phyloP scores from a whole-genome alignment of 2,888 invertebrate genomes.

The Taphrorychus bicolor region DNA sequence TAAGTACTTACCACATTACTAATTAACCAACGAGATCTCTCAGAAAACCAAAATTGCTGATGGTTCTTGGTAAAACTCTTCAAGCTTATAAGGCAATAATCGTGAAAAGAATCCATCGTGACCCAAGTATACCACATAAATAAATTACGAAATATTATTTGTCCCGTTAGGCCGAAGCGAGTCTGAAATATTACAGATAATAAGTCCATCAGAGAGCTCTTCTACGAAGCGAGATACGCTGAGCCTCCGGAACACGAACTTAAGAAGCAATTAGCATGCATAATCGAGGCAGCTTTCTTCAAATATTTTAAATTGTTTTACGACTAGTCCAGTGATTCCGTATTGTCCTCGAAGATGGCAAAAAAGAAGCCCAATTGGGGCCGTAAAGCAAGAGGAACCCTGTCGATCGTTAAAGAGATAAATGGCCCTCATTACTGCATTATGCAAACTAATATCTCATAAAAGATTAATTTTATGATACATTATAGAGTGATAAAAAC shows the following conservation, averaged over 20 bases:
- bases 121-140: constrained; percentile 10
- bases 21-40: too few relatives aligned
- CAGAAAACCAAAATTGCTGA: too few relatives aligned
- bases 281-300: background rate
- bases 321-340: constrained; percentile 16
- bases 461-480: constrained; percentile 39
- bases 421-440: constrained; percentile 35
- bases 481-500: constrained; percentile 27
- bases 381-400: constrained; percentile 19
- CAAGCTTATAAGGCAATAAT: background rate
- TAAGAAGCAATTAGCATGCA: constrained; percentile 15
- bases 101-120: background rate
- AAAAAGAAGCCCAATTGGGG: constrained; percentile 3
- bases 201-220: constrained; percentile 11
- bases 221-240: constrained; percentile 8
- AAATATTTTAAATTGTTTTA: background rate
- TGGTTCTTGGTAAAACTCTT: background rate
- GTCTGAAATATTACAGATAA: constrained; percentile 24
- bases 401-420: constrained; percentile 38
- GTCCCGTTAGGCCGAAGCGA: constrained; percentile 10
- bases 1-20: too few relatives aligned
- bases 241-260: constrained; percentile 13
- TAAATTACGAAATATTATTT: constrained; percentile 15
- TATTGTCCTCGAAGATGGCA: constrained; percentile 18
- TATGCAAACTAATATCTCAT: constrained; percentile 38